Base-by-base conservation (phyloP, 2,797 vertebrate species). In the Crax fasciolata region DNA sequence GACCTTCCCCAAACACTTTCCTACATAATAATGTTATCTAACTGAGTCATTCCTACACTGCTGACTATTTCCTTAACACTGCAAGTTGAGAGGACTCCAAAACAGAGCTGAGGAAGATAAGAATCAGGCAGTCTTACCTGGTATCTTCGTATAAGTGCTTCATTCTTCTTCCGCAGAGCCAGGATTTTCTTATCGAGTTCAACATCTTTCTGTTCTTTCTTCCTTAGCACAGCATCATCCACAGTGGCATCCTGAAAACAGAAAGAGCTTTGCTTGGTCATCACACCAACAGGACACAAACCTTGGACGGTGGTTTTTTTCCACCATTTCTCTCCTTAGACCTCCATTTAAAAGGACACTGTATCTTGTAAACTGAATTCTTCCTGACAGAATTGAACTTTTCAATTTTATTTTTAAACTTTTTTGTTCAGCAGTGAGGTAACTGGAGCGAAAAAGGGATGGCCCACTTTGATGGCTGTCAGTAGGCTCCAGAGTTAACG, bases 181-280 rank as follows among this genome's bases (percentile, higher is more conserved):
- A 99, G 96, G 14, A 99, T 99, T 97, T 99, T 99, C 95, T 98
- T 99, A 94, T 99, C 99, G 24, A 99, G 98, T 90, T 99, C 99
- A 13, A 98, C 97, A 91, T 99, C 99, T 85, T 98, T 99, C 86
- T 99, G 98, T 71, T 99, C 98, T 85, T 99, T 99, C 96, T 98
- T 99, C 95, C 97, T 98, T 90, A 98, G 87, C 93, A 98, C 97
- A 20, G 97, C 97, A 94, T 99, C 98, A 4, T 97, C 95, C 81
- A 96, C 84, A 17, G 83, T 78, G 61, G 94, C 78, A 62, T 96
- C 97, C 98, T 98, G 87, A 49, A 78, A 98, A 97, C 96, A 77
- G n/a, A 80, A 72, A 70, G 39, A 84, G 20, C 4, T 90, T 52
- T 79, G 86, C 83, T 94, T 84, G 80, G 71, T 66, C 73, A 71